These are phyloP conservation scores for Eucera pruinosa DNA, from an alignment of 2,888 invertebrate species.

Conservation along the genomic window DNA sequence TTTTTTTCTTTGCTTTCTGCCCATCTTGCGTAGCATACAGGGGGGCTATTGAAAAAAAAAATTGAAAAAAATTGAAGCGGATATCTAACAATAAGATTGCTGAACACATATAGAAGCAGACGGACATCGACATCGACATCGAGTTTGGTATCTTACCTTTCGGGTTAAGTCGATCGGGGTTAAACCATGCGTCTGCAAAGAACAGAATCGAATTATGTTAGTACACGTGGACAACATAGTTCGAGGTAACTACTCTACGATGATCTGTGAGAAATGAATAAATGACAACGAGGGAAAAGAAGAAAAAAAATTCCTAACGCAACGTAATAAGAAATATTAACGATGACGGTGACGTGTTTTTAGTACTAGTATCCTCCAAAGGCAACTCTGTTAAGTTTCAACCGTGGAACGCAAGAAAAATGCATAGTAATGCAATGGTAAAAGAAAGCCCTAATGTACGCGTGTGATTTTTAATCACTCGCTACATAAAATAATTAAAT, in stretches of 20 bases:
- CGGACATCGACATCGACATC: constrained; percentile 40
- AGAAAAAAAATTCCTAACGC: background rate
- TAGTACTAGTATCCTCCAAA: too few species aligned
- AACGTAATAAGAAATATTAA: background rate
- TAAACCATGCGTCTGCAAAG: constrained; percentile 97
- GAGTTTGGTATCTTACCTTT: constrained; percentile 89
- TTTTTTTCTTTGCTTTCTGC: background rate
- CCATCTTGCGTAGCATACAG: background rate
- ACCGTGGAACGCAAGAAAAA: too few species aligned
- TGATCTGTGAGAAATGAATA: constrained; percentile 37
- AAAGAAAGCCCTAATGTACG: too few species aligned
- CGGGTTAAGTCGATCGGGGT: constrained; percentile 95
- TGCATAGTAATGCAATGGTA: too few species aligned
- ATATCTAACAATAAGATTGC: background rate
- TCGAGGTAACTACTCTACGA: constrained; percentile 38
- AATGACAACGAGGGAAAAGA: constrained; percentile 6
- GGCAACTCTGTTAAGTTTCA: too few species aligned
- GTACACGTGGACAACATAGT: constrained; percentile 48
- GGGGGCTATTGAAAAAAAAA: background rate
- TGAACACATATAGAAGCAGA: constrained; percentile 32
- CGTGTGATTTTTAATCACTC: too few species aligned
- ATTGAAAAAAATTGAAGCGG: background rate
- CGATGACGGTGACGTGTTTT: background rate
- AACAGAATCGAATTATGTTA: constrained; percentile 83
- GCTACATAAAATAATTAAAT: too few species aligned